Evolutionary conservation across 2,888 invertebrate species (phyloP).

Genomic region (Ophioninae sp.): DNA sequence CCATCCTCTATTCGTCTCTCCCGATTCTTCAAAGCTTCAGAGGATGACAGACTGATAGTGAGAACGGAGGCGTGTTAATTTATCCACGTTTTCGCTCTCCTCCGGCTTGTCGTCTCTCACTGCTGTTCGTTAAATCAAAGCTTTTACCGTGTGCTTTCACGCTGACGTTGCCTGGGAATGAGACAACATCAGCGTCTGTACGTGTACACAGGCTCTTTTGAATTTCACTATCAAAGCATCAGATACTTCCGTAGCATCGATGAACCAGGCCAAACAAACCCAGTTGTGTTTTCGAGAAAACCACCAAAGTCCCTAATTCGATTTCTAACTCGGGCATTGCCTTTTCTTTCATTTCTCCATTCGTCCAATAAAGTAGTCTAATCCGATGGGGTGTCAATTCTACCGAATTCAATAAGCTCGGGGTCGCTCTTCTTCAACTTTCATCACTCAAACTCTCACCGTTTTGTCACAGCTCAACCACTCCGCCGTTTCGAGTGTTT

Average conservation of each 20-base stretch:
- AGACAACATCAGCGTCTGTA: background rate
- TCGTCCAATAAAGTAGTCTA: background rate
- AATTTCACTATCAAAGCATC: background rate
- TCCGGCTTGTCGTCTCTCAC: conserved; percentile 38
- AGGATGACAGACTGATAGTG: conserved; percentile 5
- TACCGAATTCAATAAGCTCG: background rate
- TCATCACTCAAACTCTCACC: background rate
- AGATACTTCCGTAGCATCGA: background rate
- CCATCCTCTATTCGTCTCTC: conserved; percentile 15
- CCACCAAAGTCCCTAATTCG: no score
- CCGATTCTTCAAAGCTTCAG: conserved; percentile 27
- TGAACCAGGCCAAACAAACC: background rate
- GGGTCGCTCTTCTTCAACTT: background rate
- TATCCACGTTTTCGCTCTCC: conserved; percentile 43
- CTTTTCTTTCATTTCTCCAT: background rate
- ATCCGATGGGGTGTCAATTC: background rate
- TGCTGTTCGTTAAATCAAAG: conserved; percentile 59
- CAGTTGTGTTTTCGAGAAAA: background rate
- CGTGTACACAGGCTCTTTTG: background rate
- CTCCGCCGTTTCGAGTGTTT: background rate
- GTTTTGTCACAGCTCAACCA: background rate
- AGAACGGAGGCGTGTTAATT: conserved; percentile 40
- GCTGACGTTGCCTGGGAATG: conserved; percentile 31
- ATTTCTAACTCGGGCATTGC: background rate
- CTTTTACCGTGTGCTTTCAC: conserved; percentile 50